Percentiles rank a stretch among this genome's conserved stretches.
Conservation (phyloP, 2,113 vertebrate species). For the Sinocyclocheilus rhinocerous region DNA sequence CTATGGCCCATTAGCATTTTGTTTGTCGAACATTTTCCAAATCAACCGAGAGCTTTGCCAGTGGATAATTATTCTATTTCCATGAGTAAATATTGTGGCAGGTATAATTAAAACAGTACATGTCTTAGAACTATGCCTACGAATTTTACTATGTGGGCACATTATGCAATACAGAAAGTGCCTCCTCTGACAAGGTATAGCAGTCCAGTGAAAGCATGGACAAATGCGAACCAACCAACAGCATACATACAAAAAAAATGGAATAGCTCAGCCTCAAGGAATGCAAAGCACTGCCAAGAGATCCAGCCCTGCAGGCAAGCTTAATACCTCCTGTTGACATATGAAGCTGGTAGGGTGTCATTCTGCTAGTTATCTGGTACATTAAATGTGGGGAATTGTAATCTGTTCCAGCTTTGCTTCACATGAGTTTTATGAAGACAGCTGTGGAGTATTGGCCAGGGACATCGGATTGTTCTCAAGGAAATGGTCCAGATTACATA, state of each 20-base stretch:
- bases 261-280: constrained; percentile 31
- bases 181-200: constrained; percentile 12
- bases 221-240: constrained; percentile 52
- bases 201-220: constrained; percentile 37
- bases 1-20: not conserved
- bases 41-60: not conserved
- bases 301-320: constrained; percentile 46
- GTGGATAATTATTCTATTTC: not conserved
- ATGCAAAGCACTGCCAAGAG: constrained; percentile 63
- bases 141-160: not conserved
- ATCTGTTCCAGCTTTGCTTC: constrained; percentile 45
- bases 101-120: not conserved
- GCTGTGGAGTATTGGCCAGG: constrained; percentile 59
- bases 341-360: not conserved
- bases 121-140: not conserved
- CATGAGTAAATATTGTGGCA: not conserved
- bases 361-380: constrained; percentile 26
- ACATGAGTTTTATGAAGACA: constrained; percentile 52
- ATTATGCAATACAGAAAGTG: not conserved
- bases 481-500: constrained; percentile 40
- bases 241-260: constrained; percentile 30
- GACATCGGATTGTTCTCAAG: constrained; percentile 44
- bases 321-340: constrained; percentile 7
- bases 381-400: constrained; percentile 13
- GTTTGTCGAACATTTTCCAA: not conserved